Conservation (phyloP, 2,888 invertebrate species). For the Sarcophaga subvicina region DNA sequence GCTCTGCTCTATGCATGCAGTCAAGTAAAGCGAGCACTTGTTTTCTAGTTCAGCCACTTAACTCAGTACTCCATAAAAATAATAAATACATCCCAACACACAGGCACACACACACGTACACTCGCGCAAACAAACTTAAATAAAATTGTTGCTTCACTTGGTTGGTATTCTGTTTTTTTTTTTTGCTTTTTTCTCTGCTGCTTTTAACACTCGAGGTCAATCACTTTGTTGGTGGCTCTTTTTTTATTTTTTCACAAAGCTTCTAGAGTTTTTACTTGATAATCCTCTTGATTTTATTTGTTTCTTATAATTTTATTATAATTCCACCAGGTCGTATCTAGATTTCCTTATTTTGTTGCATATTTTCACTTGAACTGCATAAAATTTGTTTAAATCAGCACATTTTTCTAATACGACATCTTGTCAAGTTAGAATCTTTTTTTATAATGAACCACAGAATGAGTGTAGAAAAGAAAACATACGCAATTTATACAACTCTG, state of each 20-base stretch:
- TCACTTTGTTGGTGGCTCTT: conserved; percentile 56
- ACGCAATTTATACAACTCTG: conserved; percentile 51
- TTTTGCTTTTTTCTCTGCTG: conserved; percentile 43
- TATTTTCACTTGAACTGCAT: background rate
- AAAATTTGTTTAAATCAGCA: conserved; percentile 59
- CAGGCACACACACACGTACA: conserved; percentile 35
- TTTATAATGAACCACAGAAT: conserved; percentile 34
- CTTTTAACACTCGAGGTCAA: conserved; percentile 66
- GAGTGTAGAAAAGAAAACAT: conserved; percentile 9
- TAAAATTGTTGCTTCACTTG: conserved; percentile 68
- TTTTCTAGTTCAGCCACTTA: conserved; percentile 66
- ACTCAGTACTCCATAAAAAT: conserved; percentile 61
- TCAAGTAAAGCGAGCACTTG: conserved; percentile 66
- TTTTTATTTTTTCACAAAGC: conserved; percentile 6
- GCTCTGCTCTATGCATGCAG: conserved; percentile 57
- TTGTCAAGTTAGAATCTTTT: conserved; percentile 58
- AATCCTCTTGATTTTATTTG: background rate
- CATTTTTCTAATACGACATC: conserved; percentile 57
- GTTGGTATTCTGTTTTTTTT: conserved; percentile 51
- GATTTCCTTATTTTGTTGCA: background rate
- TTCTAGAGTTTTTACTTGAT: conserved; percentile 18
- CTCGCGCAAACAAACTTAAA: conserved; percentile 21
- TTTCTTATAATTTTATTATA: background rate
- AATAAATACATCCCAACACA: conserved; percentile 5
- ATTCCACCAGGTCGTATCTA: background rate